phyloP scores from a whole-genome alignment of 1,140 invertebrate species.

The Diprion similis region DNA sequence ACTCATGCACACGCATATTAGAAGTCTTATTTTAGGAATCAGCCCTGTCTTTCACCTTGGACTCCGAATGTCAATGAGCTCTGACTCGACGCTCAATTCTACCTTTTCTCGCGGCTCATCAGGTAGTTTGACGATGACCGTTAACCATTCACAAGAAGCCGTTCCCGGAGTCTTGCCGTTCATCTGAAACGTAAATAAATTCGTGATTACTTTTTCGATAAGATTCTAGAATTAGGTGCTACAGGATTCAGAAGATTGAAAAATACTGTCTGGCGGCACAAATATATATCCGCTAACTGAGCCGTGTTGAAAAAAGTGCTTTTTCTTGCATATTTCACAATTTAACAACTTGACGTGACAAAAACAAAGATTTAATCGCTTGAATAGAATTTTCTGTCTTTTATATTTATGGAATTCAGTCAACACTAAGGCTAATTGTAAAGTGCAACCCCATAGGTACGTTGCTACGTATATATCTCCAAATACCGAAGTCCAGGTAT shows the following conservation, averaged over 20 bases:
- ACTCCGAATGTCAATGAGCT: slow-evolving; percentile 71
- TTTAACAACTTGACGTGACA: too few species aligned
- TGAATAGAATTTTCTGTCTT: neutral
- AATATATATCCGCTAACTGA: neutral
- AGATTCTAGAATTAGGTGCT: slow-evolving; percentile 7
- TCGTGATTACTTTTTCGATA: slow-evolving; percentile 5
- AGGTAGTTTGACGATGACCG: slow-evolving; percentile 77
- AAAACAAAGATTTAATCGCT: too few species aligned
- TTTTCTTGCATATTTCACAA: too few species aligned
- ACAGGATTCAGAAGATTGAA: neutral
- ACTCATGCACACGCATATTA: slow-evolving; percentile 6
- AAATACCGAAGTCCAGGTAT: too few species aligned
- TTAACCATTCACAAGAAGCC: slow-evolving; percentile 85
- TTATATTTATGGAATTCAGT: too few species aligned
- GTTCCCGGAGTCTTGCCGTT: slow-evolving; percentile 82
- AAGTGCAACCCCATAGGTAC: too few species aligned
- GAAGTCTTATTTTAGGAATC: neutral
- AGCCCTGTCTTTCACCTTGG: slow-evolving; percentile 49
- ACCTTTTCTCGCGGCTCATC: slow-evolving; percentile 72
- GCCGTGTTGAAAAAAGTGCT: too few species aligned
- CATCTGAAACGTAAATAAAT: slow-evolving; percentile 67
- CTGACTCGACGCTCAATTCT: slow-evolving; percentile 74
- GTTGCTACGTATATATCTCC: too few species aligned
- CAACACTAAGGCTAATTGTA: too few species aligned
- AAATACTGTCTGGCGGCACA: neutral